Base-by-base conservation (phyloP, 2,888 invertebrate species). In the Lycophotia porphyrea region DNA sequence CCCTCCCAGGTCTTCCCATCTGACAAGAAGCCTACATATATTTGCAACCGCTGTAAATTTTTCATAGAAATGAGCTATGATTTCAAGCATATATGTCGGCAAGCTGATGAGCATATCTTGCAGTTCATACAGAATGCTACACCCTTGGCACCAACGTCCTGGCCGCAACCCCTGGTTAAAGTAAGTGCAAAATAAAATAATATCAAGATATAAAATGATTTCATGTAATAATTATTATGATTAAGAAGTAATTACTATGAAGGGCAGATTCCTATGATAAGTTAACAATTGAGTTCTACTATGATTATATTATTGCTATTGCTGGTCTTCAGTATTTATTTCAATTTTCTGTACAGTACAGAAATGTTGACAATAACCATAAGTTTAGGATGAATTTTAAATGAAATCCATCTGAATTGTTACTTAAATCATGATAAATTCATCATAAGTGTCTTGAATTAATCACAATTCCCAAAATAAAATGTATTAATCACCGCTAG, bases 1-100 rank as follows among this genome's bases (percentile, higher is more conserved):
- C 63, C 74, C 85, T 89, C 87, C 47, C 92, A 97, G 97, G 96
- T 97, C 21, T 97, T 97, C 87, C 96, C 97, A 78, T 97, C 97
- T 63, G 98, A 98, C 92, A 98, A 97, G 82, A 98, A 98, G 98
- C 98, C 98, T 2, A 96, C 97, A 70, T 97, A 96, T 89, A 98
- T 98, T 80, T 98, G 98, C 91, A 96, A 95, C 58, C 96, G 97
- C 60, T 98, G 98, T 88, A 97, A 97, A 39, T 95, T 97, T 88
- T 97, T 98, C 84, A 97, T 98, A 90, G 97, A 97, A 77, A 95
- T 97, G 79, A 97, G 97, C 68, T 98, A 98, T 93, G 97, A 97
- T 73, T 98, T 97, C 88, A 98, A 98, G 90, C 97, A 97, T 78
- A 97, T 98, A 90, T 98, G 98, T 88, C 98, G 98, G 84, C 97